Evolutionary conservation across 37 sponge, comb jelly and placozoan genomes (phyloP).

Genomic region (Amphimedon queenslandica): DNA sequence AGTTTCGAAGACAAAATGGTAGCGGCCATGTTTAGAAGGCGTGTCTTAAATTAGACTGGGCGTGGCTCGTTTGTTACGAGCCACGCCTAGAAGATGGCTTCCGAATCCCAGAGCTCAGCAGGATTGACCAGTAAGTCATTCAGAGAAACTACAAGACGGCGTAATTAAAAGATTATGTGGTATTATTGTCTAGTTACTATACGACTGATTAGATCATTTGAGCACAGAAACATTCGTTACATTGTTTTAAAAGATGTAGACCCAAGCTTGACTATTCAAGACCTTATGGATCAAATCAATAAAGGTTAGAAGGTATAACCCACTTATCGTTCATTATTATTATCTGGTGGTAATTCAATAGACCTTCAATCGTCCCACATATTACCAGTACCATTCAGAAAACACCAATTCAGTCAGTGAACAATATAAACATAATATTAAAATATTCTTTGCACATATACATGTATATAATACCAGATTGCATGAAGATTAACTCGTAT

Average conservation of each 20-base stretch:
- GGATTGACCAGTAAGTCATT: too few species aligned
- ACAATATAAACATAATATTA: not conserved
- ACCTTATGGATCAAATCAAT: constrained; percentile 20
- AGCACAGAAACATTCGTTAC: constrained; percentile 33
- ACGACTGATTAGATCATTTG: constrained; percentile 54
- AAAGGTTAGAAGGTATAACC: constrained; percentile 2
- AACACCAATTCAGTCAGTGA: constrained; percentile 38
- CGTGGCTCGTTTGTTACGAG: too few species aligned
- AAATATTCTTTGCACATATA: not conserved
- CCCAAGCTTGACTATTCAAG: constrained; percentile 1
- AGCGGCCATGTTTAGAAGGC: too few species aligned
- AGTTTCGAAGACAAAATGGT: constrained; percentile 33
- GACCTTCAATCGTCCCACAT: not conserved
- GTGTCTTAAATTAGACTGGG: too few species aligned
- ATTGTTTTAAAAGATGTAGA: constrained; percentile 17
- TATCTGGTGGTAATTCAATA: not conserved
- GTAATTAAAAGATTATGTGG: too few species aligned
- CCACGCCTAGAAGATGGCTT: too few species aligned
- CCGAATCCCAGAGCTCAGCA: too few species aligned
- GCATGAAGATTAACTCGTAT: constrained; percentile 43
- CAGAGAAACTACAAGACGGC: too few species aligned
- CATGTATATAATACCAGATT: constrained; percentile 17
- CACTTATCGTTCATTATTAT: too few species aligned
- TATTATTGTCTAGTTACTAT: constrained; percentile 1
- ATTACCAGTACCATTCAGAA: constrained; percentile 47